Percentiles rank a stretch among this genome's conserved stretches.
Evolutionary conservation across 1,140 invertebrate genomes (phyloP).

Genomic region (Magallana angulata): DNA sequence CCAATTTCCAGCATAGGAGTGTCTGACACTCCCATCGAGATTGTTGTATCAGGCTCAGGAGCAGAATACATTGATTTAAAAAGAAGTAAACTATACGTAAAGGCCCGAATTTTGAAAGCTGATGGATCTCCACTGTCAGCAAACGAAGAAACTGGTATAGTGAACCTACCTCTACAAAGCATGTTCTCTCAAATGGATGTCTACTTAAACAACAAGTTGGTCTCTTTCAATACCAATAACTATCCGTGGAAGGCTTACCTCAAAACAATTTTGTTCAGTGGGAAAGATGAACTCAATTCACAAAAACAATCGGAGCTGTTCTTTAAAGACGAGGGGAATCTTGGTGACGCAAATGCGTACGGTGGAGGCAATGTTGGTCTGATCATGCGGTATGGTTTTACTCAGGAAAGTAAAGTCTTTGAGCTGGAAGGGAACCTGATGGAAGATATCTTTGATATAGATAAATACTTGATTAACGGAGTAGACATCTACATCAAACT

Average conservation of each 20-base stretch:
- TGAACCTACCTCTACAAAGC: conserved; percentile 53
- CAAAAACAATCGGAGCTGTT: conserved; percentile 49
- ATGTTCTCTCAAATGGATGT: conserved; percentile 57
- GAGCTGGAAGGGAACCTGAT: conserved; percentile 47
- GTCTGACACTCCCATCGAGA: too few relatives aligned
- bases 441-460: background rate
- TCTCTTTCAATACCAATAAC: conserved; percentile 55
- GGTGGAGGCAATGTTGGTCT: conserved; percentile 45
- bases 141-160: conserved; percentile 49
- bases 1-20: too few relatives aligned
- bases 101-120: conserved; percentile 48
- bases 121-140: conserved; percentile 45
- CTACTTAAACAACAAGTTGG: conserved; percentile 56
- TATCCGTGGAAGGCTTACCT: conserved; percentile 55
- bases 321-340: conserved; percentile 44
- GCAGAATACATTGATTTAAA: too few relatives aligned
- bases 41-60: too few relatives aligned
- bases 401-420: conserved; percentile 42
- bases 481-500: conserved; percentile 52
- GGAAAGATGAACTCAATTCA: conserved; percentile 42
- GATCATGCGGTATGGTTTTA: conserved; percentile 45
- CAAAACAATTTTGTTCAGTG: conserved; percentile 47
- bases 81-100: conserved; percentile 39
- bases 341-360: conserved; percentile 34
- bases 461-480: conserved; percentile 52